These are phyloP conservation scores for Diachasma alloeum DNA, from an alignment of 1,140 invertebrate species.

Conservation along the genomic window DNA sequence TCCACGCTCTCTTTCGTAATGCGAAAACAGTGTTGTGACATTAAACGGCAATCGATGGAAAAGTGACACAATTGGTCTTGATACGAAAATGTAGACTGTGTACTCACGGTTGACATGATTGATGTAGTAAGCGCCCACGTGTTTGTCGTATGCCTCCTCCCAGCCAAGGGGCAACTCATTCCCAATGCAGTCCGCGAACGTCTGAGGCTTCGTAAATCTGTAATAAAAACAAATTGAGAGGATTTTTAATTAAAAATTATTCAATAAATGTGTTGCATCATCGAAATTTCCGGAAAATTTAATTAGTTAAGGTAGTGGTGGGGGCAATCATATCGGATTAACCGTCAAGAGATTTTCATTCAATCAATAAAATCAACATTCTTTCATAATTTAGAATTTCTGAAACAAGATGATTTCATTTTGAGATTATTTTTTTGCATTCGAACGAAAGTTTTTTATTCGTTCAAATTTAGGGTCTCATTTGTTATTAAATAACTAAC, in stretches of 20 bases:
- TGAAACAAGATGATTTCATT: too few species aligned
- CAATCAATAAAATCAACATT: too few species aligned
- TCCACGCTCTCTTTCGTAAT: too few species aligned
- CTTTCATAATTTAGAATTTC: too few species aligned
- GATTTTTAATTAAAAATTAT: background rate
- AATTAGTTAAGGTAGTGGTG: background rate
- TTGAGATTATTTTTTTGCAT: too few species aligned
- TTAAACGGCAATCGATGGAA: slow-evolving; percentile 11
- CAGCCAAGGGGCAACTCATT: slow-evolving; percentile 96
- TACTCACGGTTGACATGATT: slow-evolving; percentile 95
- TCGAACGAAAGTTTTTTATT: too few species aligned
- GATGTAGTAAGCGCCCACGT: slow-evolving; percentile 95
- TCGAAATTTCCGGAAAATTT: background rate
- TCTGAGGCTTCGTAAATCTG: slow-evolving; percentile 95
- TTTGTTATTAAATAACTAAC: too few species aligned
- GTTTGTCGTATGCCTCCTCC: slow-evolving; percentile 93
- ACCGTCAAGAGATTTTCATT: too few species aligned
- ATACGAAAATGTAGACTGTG: slow-evolving; percentile 29
- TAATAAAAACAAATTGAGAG: slow-evolving; percentile 60
- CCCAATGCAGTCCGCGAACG: slow-evolving; percentile 96
- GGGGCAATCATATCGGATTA: too few species aligned
- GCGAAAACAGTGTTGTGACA: slow-evolving; percentile 7
- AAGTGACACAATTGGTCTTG: slow-evolving; percentile 17
- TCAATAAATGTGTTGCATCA: background rate
- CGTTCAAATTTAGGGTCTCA: too few species aligned